phyloP scores from a whole-genome alignment of 1,140 invertebrate genomes.

The Zeugodacus cucurbitae region DNA sequence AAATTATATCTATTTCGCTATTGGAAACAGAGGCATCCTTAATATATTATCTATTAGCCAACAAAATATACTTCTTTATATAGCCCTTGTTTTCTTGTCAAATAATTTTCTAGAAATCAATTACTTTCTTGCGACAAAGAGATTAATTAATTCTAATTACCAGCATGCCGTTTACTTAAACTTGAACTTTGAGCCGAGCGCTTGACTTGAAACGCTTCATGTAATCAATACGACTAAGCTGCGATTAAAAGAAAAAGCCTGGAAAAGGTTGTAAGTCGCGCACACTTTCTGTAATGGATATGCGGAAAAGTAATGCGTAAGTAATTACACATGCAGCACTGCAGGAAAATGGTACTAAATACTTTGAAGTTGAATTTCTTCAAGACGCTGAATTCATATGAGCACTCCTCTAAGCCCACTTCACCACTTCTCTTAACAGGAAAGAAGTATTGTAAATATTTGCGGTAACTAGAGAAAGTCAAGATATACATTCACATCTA shows the following conservation, averaged over 20 bases:
- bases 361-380: not conserved
- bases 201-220: not conserved
- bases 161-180: not conserved
- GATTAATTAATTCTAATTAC: too few relatives aligned
- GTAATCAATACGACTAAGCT: conserved; percentile 21
- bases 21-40: too few relatives aligned
- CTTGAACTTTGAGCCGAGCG: not conserved
- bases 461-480: not conserved
- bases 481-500: not conserved
- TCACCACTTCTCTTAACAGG: not conserved
- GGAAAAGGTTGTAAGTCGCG: not conserved
- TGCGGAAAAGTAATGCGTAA: not conserved
- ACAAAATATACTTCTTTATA: too few relatives aligned
- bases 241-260: not conserved
- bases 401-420: not conserved
- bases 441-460: not conserved
- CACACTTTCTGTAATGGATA: not conserved
- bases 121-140: too few relatives aligned
- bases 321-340: not conserved
- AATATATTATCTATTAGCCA: too few relatives aligned
- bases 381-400: not conserved
- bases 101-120: too few relatives aligned
- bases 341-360: not conserved
- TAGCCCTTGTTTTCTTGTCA: too few relatives aligned
- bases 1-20: too few relatives aligned